Base-by-base conservation (phyloP, 2,888 invertebrate species). In the Coecobrya sp. region DNA sequence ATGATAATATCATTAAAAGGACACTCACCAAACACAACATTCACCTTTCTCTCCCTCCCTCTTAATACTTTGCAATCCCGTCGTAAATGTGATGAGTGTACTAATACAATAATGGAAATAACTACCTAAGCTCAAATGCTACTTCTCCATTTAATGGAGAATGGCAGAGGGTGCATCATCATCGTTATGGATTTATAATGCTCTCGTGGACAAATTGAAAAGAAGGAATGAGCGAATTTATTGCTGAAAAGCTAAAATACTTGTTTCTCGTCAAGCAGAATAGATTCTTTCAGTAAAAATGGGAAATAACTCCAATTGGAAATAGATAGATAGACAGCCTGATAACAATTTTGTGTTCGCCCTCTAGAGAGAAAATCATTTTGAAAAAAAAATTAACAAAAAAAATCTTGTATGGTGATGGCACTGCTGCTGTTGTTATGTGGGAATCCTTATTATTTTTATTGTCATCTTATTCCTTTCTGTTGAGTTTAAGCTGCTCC, bases 281-380 rank as follows among this genome's bases (percentile, higher is more conserved):
- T 4, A 62, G 36, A 36, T 36, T 36, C 36, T 49, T 10, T 49
- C 1, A 13, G 49, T 49, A 49, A 7, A 1, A 10, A 13, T 10
- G 25, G 10, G 16, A 45, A 79, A 49, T 8, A 49, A 49, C 16
- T 49, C 25, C 49, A 49, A 79, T 49, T 79, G 79, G 52, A 49
- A 79, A 49, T 49, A 79, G 79, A 65, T 76, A 45, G 45, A 76
- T 55, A 81, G 81, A 81, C 30, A 81, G 16, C 52, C 25, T 55
- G 81, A 81, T 81, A 81, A 59, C 81, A 70, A 36, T 36, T 70
- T 70, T 36, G n/a, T 70, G 4, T 36, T 16, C 4, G 2, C 45
- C 30, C 73, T 73, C 52, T 45, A 5, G 49, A 25, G 81, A 55
- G 81, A 81, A 55, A 81, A 45, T 27, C 52, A 79, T 55, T 81